Base-by-base conservation (phyloP, 2,113 vertebrate genomes). In the Corvus cornix region DNA sequence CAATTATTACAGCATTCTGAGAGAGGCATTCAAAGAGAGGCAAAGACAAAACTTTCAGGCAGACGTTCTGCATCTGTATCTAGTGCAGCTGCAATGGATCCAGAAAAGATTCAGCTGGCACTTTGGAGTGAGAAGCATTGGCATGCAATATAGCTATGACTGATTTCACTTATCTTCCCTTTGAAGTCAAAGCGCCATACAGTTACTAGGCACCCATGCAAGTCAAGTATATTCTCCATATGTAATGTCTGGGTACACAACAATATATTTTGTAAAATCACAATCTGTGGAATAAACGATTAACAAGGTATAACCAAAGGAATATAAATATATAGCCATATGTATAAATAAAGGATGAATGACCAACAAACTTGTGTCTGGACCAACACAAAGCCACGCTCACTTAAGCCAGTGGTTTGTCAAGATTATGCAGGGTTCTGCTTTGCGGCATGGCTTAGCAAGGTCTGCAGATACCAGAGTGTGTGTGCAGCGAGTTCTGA, bases 311-410 rank as follows among this genome's bases (percentile, higher is more conserved):
- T 31, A 68, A 55, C 30, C 35, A 30, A 74, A 56, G 2, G 3
- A 64, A 77, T 43, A 43, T 20, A 77, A 52, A 60, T 74, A 60
- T 77, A 56, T 35, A 48, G 43, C 4, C 8, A 18, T 14, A 33
- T 4, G 2, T 37, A 27, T 27, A 43, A 72, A 52, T n/a, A 68
- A 80, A 84, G 17, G 30, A 77, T 63, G 31, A 31, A 75, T 23
- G 9, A 14, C 9, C 17, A 75, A 49, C 6, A 53, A 39, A 46
- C 7, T 21, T 49, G 3, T 53, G 24, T n/a, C 28, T 28, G 31
- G 18, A 26, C 10, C 1, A 1, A n/a, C 10, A 53, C 6, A 67
- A 72, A 72, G 1, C 6, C 30, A 39, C 1, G 1, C 9, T 69
- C 69, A 39, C 3, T 18, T n/a, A 30, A 39, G 4, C 11, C 30